Conservation (phyloP, 2,888 invertebrate genomes). For the Campoplex capitator region DNA sequence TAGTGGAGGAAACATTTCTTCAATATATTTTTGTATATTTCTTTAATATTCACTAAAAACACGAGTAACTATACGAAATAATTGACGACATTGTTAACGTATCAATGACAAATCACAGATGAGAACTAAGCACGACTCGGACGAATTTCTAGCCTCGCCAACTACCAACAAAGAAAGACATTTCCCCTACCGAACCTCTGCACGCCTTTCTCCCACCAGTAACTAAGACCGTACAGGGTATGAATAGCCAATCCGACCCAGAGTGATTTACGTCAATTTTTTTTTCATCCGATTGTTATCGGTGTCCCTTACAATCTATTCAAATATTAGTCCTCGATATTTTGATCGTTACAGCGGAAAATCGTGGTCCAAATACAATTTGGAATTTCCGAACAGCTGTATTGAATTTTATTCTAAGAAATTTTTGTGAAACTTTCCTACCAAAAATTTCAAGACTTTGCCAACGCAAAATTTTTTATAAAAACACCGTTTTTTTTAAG, state of each 20-base stretch:
- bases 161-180: conserved; percentile 37
- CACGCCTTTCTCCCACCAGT: conserved; percentile 17
- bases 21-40: conserved; percentile 3
- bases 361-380: background rate
- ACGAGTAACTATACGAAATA: conserved; percentile 15
- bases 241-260: background rate
- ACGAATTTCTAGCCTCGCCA: background rate
- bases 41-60: conserved; percentile 21
- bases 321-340: background rate
- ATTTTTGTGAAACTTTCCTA: no score
- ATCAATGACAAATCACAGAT: conserved; percentile 29
- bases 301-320: background rate
- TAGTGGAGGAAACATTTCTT: conserved; percentile 25
- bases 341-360: background rate
- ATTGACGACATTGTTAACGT: conserved; percentile 35
- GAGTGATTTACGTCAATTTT: background rate
- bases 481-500: no score
- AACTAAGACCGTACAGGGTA: background rate
- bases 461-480: no score
- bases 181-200: conserved; percentile 7
- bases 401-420: no score
- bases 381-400: no score
- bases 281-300: background rate
- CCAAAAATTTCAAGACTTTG: no score
- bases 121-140: conserved; percentile 5